Evolutionary conservation across 2,113 vertebrate genomes (phyloP).

Genomic region (Callopanchax toddi): DNA sequence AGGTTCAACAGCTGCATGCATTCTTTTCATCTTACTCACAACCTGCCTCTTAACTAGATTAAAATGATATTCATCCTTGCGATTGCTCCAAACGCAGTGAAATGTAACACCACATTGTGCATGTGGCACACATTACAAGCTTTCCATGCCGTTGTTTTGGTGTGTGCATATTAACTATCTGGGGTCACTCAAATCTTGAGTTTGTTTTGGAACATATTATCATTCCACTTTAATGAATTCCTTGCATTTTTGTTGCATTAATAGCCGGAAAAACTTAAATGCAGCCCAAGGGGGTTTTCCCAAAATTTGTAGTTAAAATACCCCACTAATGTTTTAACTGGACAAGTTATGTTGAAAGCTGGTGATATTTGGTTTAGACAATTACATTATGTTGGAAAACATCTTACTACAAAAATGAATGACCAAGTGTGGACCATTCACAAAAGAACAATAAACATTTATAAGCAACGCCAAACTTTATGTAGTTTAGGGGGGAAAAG

Average conservation of each 20-base stretch:
- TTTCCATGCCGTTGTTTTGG: slow-evolving; percentile 2
- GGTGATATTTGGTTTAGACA: slow-evolving; percentile 12
- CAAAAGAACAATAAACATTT: too few species aligned
- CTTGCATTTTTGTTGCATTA: slow-evolving; percentile 11
- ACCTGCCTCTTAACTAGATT: slow-evolving; percentile 13
- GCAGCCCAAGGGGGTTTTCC: background rate
- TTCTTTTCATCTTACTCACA: slow-evolving; percentile 44
- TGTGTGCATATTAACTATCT: background rate
- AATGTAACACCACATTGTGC: background rate
- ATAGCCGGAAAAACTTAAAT: slow-evolving; percentile 7
- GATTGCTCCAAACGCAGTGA: slow-evolving; percentile 1
- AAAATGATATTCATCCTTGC: background rate
- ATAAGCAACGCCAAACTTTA: background rate
- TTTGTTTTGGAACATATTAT: background rate
- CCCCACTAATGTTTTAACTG: background rate
- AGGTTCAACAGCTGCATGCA: slow-evolving; percentile 43
- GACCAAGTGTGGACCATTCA: too few species aligned
- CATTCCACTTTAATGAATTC: background rate
- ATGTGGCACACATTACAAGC: background rate
- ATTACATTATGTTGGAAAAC: slow-evolving; percentile 2
- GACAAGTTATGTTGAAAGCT: background rate
- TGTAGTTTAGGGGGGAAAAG: background rate
- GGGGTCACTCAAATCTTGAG: background rate
- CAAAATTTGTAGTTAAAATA: background rate
- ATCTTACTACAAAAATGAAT: slow-evolving; percentile 10